These are phyloP conservation scores for Anoncus sp. DNA, from an alignment of 2,888 invertebrate species.

Conservation along the genomic window DNA sequence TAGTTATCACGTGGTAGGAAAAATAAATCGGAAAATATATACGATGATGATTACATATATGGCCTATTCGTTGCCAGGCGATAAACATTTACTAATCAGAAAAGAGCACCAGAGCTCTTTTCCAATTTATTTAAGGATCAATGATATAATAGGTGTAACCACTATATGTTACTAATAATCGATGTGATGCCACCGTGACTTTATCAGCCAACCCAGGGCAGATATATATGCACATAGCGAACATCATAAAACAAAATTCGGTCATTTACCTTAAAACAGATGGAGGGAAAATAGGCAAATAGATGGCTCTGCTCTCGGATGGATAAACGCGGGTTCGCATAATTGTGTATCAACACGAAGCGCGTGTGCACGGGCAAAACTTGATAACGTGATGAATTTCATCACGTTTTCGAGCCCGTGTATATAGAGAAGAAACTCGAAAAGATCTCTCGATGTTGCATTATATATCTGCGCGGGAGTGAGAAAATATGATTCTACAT, in stretches of 20 bases:
- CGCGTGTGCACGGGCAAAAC: constrained; percentile 75
- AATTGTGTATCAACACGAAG: constrained; percentile 82
- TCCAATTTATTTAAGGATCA: neutral
- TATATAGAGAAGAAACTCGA: neutral
- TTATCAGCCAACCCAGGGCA: neutral
- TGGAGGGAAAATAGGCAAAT: constrained; percentile 26
- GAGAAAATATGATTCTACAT: constrained; percentile 16
- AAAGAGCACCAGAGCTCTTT: too few species aligned
- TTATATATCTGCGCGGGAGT: neutral
- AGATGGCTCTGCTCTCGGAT: neutral
- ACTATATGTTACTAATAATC: neutral
- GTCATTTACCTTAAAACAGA: constrained; percentile 15
- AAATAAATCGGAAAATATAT: constrained; percentile 26
- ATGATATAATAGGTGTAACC: neutral
- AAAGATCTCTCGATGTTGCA: neutral
- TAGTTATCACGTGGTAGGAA: constrained; percentile 23
- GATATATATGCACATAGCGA: too few species aligned
- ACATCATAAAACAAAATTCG: constrained; percentile 2
- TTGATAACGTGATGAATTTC: constrained; percentile 82
- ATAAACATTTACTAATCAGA: too few species aligned
- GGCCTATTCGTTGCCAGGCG: neutral
- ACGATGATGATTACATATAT: neutral
- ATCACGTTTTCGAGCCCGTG: constrained; percentile 63
- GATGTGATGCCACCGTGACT: neutral
- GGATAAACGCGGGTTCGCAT: constrained; percentile 79